Evolutionary conservation across 2,797 vertebrate species (phyloP), one percentile per base, ranked within the genome.

Genomic region (Microctenopoma steveboyesi): DNA sequence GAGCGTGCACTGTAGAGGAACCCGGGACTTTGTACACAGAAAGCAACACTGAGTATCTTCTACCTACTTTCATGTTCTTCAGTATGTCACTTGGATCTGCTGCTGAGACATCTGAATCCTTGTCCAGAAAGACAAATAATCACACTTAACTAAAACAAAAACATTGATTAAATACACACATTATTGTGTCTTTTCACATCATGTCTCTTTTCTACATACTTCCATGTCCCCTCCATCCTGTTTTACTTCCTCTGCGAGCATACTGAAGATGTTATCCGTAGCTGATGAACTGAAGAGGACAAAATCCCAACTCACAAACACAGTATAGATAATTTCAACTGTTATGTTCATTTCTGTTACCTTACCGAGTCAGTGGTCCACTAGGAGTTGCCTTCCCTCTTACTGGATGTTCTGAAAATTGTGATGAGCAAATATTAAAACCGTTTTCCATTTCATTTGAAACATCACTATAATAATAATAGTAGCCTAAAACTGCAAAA

Each of bases 101-200:
- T 0, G 92, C 92, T 0, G 95, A 96, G n/a, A 93, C 49, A 18
- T 95, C 93, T 0, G 94, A 95, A 35, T 81, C 90, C 96, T 97
- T 71, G n/a, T 9, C 25, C 15, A 48, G 15, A 61, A 57, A 33
- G 4, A 3, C 69, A 39, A 50, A 25, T 11, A 61, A 47, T 10
- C 16, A 67, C 7, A 40, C 3, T 2, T 0, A 50, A 46, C 39
- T 7, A 51, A 42, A 48, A 39, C 7, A 4, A 1, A 42, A 5
- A 11, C 10, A 6, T 14, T 33, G 30, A n/a, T 46, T 5, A 2
- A 33, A 3, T 37, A 35, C 1, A 25, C 50, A 13, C 30, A 33
- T 65, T 1, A 13, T 27, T 14, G 15, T 13, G 12, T 14, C 1
- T 18, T 49, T 30, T 16, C 5, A 46, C 8, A 61, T 64, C 2